Base-by-base conservation (phyloP, 2,888 invertebrate species). In the Rapana venosa region DNA sequence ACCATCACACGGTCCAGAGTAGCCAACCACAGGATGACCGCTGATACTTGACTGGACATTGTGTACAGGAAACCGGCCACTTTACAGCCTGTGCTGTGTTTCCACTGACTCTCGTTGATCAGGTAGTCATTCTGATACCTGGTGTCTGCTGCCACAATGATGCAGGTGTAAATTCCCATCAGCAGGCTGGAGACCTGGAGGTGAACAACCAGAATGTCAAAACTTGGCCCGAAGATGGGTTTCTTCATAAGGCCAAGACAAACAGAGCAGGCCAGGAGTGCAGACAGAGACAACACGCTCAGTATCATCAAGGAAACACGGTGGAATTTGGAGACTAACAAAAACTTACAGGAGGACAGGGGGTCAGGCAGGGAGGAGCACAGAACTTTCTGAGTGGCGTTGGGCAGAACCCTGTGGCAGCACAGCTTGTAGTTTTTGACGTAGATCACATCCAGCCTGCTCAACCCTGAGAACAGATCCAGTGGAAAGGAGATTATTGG, bases 1-100 rank as follows among this genome's bases (percentile, higher is more conserved):
- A 97, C 97, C 92, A 97, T 96, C 92, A 97, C 96, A n/a, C 97
- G 96, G 94, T 97, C 97, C 96, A 97, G 96, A 0, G 97, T 97
- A 89, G 97, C 97, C 91, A 97, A 93, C 0, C 97, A 96, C 20
- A 97, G 96, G 87, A 97, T 96, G 91, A 97, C 94, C 1, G 97
- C 97, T 0, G 97, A 97, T 4, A 97, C 97, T 94, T 97, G 97
- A 90, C 97, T 97, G 90, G 97, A 97, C 47, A 93, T 26, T 2
- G 92, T 91, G 1, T 92, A 91, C 30, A 93, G 77, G 32, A 92
- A 90, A n/a, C 94, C 94, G 13, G 94, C 93, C 88, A 93, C 2
- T 66, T 91, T 89, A 89, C 94, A 94, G 15, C 87, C 85, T 5
- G 30, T 35, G n/a, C 93, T 93, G 61, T 90, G 89, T 74, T 92